Percentiles rank a stretch among this genome's conserved stretches.
These are phyloP conservation scores for Tapera naevia DNA, from an alignment of 2,797 vertebrate genomes.

Conservation along the genomic window DNA sequence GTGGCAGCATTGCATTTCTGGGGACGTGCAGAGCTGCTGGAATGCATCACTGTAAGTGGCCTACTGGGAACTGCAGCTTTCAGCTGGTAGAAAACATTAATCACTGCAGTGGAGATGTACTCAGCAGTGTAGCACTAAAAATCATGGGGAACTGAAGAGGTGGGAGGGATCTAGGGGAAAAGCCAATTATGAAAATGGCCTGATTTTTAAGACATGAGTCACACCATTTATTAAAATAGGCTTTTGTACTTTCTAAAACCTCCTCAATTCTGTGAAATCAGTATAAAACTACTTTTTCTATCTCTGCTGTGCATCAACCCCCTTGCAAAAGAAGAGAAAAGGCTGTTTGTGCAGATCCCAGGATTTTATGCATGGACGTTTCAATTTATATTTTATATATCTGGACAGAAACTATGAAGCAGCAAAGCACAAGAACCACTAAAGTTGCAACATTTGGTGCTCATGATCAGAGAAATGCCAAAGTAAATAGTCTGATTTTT, in stretches of 20 bases:
- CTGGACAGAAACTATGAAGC: not conserved
- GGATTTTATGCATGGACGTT: not conserved
- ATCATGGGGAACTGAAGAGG: not conserved
- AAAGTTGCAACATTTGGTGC: not conserved
- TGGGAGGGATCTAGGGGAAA: constrained; percentile 29
- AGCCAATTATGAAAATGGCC: constrained; percentile 49
- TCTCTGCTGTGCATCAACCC: not conserved
- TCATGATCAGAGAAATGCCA: not conserved
- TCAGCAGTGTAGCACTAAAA: not conserved
- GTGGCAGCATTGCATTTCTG: not conserved
- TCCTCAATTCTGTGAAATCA: not conserved
- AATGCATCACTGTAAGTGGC: not conserved
- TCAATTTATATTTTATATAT: not conserved
- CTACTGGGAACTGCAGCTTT: not conserved
- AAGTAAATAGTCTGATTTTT: not conserved
- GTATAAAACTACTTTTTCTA: constrained; percentile 31
- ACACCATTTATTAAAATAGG: constrained; percentile 43
- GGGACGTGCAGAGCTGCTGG: not conserved
- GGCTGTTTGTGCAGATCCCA: not conserved
- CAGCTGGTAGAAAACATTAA: not conserved
- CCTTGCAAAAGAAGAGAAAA: not conserved
- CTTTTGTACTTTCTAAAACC: constrained; percentile 44
- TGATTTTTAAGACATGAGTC: constrained; percentile 56
- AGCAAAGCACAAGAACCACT: not conserved
- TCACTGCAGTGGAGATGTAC: not conserved